Base-by-base conservation (phyloP, 2,888 invertebrate genomes). In the Lymantria monacha region DNA sequence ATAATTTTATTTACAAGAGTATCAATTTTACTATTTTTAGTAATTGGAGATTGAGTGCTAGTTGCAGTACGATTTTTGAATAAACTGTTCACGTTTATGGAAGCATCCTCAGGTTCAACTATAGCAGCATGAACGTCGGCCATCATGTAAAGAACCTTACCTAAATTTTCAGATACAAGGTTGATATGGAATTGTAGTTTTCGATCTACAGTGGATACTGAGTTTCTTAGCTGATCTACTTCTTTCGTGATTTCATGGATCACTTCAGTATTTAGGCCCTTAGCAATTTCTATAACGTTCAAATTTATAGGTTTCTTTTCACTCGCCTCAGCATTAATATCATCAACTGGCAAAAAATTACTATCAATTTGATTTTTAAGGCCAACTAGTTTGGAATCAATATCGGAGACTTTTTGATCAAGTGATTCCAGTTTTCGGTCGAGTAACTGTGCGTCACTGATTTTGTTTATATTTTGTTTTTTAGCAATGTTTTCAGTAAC, bases 111-210 rank as follows among this genome's bases (percentile, higher is more conserved):
- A 51, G 95, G 95, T 74, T 96, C 96, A 0, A 97, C 95, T 14
- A 97, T 94, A 0, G 97, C 96, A 11, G 96, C 95, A 72, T 97
- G 96, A 5, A 97, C 95, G 70, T 97, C 96, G 11, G 94, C 94
- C 79, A 97, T 94, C 94, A 97, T 94, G 57, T 93, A 93, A 53
- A 96, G 84, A 58, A 96, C 94, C 72, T 95, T 95, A 0, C 95
- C 95, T 46, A 97, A 91, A 80, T 96, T 96, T 75, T 96, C 96
- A 13, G 96, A 95, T 2, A 96, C 96, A 44, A 96, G 92, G 77
- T 95, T 96, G 63, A 97, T 96, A 72, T 97, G 96, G 69, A 96
- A 96, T 74, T 96, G 96, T 57, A 97, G 79, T 80, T 97, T 96
- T 57, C 96, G 93, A 79, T 96, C 96, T 57, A 96, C 95, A 54